Evolutionary conservation across 2,888 invertebrate genomes (phyloP).

Genomic region (Andricus curvator): DNA sequence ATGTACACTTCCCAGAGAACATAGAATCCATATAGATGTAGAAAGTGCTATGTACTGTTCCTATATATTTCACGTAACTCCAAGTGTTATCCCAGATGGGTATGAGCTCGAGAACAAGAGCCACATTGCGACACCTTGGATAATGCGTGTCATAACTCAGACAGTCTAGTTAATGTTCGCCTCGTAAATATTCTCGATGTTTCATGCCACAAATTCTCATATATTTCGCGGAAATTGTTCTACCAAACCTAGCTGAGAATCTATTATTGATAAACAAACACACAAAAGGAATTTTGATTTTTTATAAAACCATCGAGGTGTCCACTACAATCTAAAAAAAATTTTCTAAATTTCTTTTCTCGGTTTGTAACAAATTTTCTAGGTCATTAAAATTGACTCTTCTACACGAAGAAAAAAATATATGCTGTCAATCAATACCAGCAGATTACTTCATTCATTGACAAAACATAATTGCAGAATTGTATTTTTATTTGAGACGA

Average conservation of each 20-base stretch:
- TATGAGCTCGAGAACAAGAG: conserved; percentile 35
- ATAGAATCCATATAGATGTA: background rate
- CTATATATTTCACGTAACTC: conserved; percentile 29
- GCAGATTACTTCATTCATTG: no score
- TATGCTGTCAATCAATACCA: no score
- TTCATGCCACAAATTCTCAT: background rate
- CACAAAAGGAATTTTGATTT: no score
- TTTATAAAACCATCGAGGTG: background rate
- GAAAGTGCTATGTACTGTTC: conserved; percentile 35
- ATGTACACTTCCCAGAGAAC: conserved; percentile 5
- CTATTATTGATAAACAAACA: no score
- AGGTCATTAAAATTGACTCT: no score
- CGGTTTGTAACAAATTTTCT: no score
- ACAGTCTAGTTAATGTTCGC: conserved; percentile 11
- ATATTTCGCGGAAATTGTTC: conserved; percentile 2
- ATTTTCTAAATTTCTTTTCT: no score
- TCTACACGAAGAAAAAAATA: no score
- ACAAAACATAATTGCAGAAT: no score
- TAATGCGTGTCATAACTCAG: conserved; percentile 29
- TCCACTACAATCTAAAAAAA: no score
- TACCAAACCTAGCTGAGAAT: background rate
- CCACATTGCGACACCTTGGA: conserved; percentile 38
- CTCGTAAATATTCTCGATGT: conserved; percentile 8
- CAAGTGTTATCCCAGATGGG: conserved; percentile 24
- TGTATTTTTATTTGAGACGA: no score